Base-by-base conservation (phyloP, 2,888 invertebrate genomes). In the Lithophane leautieri region DNA sequence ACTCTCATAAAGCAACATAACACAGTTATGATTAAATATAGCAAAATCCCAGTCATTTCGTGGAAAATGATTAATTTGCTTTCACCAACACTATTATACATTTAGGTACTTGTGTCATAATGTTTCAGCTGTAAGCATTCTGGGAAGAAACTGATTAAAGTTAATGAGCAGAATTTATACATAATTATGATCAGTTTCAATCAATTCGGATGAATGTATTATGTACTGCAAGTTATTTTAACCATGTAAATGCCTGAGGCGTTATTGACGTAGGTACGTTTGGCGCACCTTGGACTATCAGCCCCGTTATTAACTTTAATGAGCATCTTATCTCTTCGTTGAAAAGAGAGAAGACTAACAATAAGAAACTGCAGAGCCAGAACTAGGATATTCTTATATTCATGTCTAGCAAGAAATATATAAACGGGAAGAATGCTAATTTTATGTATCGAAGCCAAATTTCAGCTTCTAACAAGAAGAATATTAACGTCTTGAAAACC, bases 381-480 rank as follows among this genome's bases (percentile, higher is more conserved):
- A 62, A 62, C 40, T 42, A 16, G 19, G 19, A 11, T 12, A 25
- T 61, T 40, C n/a, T n/a, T 63, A 25, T 63, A n/a, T 25, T n/a
- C 44, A 50, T 14, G 7, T 63, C 12, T 12, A 65, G 7, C 11
- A 1, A 25, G 25, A 44, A 12, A 25, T 14, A 25, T 28, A 58
- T 28, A 6, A 34, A 28, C 60, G 22, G 8, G 0, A 47, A 47
- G 1, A 40, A 54, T 56, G 54, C 14, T 34, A 70, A 77, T 68
- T 44, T n/a, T 54, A 78, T 54, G 68, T 78, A 70, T 16, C n/a
- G 42, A 63, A 22, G 22, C 25, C 47, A 63, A 70, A 77, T 14
- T 22, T 62, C 8, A 2, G 56, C 77, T 2, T n/a, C 4, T 52
- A 47, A 28, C 47, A 34, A 50, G 28, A 63, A 56, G 14, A 63